These are phyloP conservation scores for Acropora tenuis DNA, from an alignment of 64 coral and sea anemone species.

Conservation along the genomic window DNA sequence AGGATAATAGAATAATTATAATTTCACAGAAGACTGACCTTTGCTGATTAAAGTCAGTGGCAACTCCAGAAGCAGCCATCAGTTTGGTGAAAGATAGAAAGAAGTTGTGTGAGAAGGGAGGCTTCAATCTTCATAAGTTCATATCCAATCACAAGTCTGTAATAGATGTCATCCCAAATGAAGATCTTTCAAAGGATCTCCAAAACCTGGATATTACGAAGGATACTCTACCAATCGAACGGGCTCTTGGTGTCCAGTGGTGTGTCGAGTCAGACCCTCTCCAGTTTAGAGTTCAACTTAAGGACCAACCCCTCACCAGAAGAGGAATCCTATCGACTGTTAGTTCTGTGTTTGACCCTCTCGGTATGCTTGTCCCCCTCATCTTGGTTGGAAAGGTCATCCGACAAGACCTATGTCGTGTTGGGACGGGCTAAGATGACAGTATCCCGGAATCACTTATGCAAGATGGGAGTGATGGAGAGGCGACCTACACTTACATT, in stretches of 20 bases:
- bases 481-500: background rate
- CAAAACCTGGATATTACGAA: no score
- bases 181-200: no score
- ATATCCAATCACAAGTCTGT: no score
- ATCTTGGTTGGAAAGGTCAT: slow-evolving; percentile 11
- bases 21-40: no score
- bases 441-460: background rate
- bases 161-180: no score
- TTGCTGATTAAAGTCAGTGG: background rate
- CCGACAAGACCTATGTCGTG: background rate
- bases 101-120: background rate
- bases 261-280: slow-evolving; percentile 22
- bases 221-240: background rate
- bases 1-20: no score
- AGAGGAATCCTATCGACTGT: no score
- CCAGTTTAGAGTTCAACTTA: no score
- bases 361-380: background rate
- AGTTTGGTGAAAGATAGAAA: background rate
- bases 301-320: no score
- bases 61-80: background rate
- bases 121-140: background rate
- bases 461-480: slow-evolving; percentile 10
- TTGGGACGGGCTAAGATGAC: slow-evolving; percentile 7
- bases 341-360: slow-evolving; percentile 22
- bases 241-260: slow-evolving; percentile 17